Conservation (phyloP, 2,888 invertebrate genomes). For the Erebia aethiops region DNA sequence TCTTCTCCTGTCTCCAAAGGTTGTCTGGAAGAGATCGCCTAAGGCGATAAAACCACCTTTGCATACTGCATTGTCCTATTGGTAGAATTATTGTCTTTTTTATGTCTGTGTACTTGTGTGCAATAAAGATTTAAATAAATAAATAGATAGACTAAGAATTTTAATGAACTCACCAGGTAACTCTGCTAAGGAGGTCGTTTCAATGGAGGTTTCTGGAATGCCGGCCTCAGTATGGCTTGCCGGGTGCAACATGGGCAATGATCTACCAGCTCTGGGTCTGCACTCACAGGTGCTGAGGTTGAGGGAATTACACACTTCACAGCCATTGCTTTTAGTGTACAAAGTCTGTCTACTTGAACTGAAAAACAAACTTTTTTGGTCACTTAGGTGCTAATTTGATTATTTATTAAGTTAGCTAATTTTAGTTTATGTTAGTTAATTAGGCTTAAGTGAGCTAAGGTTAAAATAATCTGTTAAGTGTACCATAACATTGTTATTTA, state of each 20-base stretch:
- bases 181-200: conserved; percentile 69
- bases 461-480: too few species aligned
- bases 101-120: too few species aligned
- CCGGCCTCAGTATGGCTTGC: conserved; percentile 45
- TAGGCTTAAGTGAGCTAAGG: too few species aligned
- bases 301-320: conserved; percentile 57
- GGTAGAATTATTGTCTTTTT: too few species aligned
- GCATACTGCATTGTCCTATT: too few species aligned
- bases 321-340: conserved; percentile 37
- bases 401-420: neutral
- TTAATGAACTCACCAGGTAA: conserved; percentile 64
- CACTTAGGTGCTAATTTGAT: neutral
- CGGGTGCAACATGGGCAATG: conserved; percentile 5
- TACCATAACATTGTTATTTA: too few species aligned
- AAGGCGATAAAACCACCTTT: too few species aligned
- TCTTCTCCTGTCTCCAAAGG: too few species aligned
- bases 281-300: conserved; percentile 56
- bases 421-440: too few species aligned
- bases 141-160: too few species aligned
- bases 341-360: conserved; percentile 28
- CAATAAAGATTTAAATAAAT: too few species aligned
- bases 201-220: conserved; percentile 56
- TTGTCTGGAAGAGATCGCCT: too few species aligned
- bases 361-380: conserved; percentile 15
- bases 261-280: conserved; percentile 36